A percentile compares a stretch with the other conserved stretches of the same genome.
Evolutionary conservation across 1,140 invertebrate genomes (phyloP).

Genomic region (Eueides isabella): DNA sequence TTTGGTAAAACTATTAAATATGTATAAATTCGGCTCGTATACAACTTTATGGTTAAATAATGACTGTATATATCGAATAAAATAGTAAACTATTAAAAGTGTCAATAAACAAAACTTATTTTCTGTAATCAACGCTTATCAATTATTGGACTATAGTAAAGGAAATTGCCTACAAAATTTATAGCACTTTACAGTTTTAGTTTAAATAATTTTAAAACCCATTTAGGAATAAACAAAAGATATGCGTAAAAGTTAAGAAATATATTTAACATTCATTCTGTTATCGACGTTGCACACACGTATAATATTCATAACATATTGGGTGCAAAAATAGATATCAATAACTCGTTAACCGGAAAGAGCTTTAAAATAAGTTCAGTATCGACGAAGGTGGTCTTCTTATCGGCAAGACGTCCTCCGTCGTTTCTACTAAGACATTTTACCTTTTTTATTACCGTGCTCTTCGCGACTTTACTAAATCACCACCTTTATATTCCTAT

Average conservation of each 20-base stretch:
- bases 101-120: neutral
- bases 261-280: neutral
- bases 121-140: neutral
- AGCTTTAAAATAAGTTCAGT: slow-evolving; percentile 51
- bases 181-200: neutral
- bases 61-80: neutral
- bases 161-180: neutral
- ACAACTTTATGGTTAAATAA: neutral
- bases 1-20: neutral
- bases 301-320: slow-evolving; percentile 4
- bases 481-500: slow-evolving; percentile 38
- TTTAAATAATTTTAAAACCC: neutral
- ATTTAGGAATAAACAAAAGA: too few species aligned
- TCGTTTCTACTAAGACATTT: slow-evolving; percentile 79
- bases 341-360: slow-evolving; percentile 66
- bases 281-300: neutral
- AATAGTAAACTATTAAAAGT: neutral
- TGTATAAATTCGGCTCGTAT: neutral
- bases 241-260: neutral
- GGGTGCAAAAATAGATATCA: slow-evolving; percentile 43
- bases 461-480: slow-evolving; percentile 73
- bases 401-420: slow-evolving; percentile 69
- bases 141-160: neutral
- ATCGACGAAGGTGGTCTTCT: slow-evolving; percentile 74
- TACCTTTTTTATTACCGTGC: slow-evolving; percentile 79